Conservation (phyloP, 2,797 vertebrate genomes). For the Clarias pachynema region DNA sequence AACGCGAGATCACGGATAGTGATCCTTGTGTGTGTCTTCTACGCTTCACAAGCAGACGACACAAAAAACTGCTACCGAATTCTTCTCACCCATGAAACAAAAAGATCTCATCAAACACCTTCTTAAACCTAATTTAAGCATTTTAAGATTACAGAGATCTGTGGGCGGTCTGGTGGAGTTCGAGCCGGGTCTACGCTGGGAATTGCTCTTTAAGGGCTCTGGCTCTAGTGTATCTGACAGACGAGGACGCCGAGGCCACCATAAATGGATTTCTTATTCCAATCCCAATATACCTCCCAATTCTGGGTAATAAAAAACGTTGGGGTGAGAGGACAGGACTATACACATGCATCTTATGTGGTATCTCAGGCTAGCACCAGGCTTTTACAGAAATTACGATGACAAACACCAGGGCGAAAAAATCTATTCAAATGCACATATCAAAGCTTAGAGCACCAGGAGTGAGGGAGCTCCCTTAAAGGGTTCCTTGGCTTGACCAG, state of each 20-base stretch:
- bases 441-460: neutral
- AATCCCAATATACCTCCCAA: slow-evolving; percentile 63
- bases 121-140: slow-evolving; percentile 16
- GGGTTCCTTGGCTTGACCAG: neutral
- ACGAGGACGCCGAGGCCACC: slow-evolving; percentile 64
- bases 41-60: too few relatives aligned
- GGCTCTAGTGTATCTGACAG: slow-evolving; percentile 66
- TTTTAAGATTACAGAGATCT: neutral
- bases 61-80: neutral
- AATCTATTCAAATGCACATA: slow-evolving; percentile 5
- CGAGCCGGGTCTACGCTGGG: slow-evolving; percentile 65
- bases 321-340: neutral
- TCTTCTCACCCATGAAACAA: neutral
- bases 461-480: neutral
- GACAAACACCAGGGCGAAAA: neutral
- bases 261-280: slow-evolving; percentile 69
- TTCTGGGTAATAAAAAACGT: slow-evolving; percentile 58
- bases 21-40: too few relatives aligned
- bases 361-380: neutral
- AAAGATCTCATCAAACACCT: neutral
- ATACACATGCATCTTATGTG: neutral
- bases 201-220: slow-evolving; percentile 73
- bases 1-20: too few relatives aligned
- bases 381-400: neutral
- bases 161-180: slow-evolving; percentile 52